Evolutionary conservation across 2,888 invertebrate species (phyloP), one percentile per base, ranked within the genome.

Genomic region (Eristalis intricaria): DNA sequence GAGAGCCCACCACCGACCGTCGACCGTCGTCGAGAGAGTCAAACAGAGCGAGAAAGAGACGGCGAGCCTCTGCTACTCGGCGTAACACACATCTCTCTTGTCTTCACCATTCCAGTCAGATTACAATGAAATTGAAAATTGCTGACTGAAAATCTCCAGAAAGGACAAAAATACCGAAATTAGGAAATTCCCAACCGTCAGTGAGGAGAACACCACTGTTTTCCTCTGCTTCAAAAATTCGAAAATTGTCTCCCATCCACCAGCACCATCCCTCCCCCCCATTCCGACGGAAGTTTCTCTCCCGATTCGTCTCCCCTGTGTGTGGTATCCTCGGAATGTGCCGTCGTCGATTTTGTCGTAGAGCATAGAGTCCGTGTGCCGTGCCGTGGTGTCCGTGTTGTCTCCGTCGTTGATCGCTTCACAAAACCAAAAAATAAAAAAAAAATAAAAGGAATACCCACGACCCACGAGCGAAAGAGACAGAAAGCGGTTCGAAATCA

Each of bases 241-340:
- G 13, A 38, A n/a, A 38, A 38, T 23, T 23, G 4, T 29, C 26
- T 26, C 26, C 26, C 43, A 43, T n/a, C 19, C 50, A 50, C 2
- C 43, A 32, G 32, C 43, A 7, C 43, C 50, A 43, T 19, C 10
- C 8, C 50, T 0, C 8, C 50, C 50, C 50, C 19, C 66, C 13
- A 40, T 61, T 73, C 23, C 43, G 64, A 64, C 23, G 68, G 50
- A 43, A 38, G n/a, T 61, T 68, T 64, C 56, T 35, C 50, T 71
- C 65, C 69, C 13, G 38, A 23, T 29, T 32, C n/a, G n/a, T n/a
- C 50, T 81, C 61, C 64, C 65, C 43, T 81, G 68, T 80, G 68
- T 80, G 56, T 81, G 83, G 83, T 86, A 86, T 86, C 86, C 86
- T 86, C 86, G 83, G 83, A 86, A 86, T 86, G 83, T 84, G 71